Evolutionary conservation across 2,888 invertebrate genomes (phyloP), one percentile per base, ranked within the genome.

Genomic region (Machimus rusticus): DNA sequence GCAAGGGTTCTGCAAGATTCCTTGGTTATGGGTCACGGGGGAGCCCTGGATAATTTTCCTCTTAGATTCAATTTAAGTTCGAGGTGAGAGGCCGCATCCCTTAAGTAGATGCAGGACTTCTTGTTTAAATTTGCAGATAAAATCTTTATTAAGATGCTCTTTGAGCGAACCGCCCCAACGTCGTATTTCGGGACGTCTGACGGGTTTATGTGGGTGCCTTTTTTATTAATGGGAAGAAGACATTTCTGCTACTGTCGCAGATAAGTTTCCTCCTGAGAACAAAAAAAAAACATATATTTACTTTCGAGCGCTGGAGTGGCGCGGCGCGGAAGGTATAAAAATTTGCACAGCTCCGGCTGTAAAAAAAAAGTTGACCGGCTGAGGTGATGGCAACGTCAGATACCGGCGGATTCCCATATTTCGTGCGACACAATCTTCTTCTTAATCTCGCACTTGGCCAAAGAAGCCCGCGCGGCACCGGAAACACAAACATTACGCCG

Each of bases 391-490:
- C 66, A 78, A 43, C 74, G 34, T 87, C 78, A 87, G 84, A 87
- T 78, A 76, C 31, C 31, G 3, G 77, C 46, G 57, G 78, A 82
- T 85, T 87, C 43, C 43, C 84, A 87, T 87, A 87, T 85, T 87
- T 87, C 57, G 85, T 77, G 57, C 23, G 34, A 57, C 43, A 66
- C 84, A 88, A 88, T 88, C 88, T 87, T 28, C 82, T 66, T 66
- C 31, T 37, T 43, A 86, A 88, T 88, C 88, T 88, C 74, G 87
- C 77, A 84, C 86, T 78, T 86, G 77, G 86, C 86, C 87, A 88
- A 88, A 43, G 66, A 74, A 78, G 82, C 39, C 57, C 81, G 82
- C 77, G 82, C 43, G 87, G 74, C 74, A 86, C 76, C 86, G 86
- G 86, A 86, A 86, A 86, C 46, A 86, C 55, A 86, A 37, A 37